phyloP scores from a whole-genome alignment of 1,140 invertebrate genomes.

The Pentalonia nigronervosa region DNA sequence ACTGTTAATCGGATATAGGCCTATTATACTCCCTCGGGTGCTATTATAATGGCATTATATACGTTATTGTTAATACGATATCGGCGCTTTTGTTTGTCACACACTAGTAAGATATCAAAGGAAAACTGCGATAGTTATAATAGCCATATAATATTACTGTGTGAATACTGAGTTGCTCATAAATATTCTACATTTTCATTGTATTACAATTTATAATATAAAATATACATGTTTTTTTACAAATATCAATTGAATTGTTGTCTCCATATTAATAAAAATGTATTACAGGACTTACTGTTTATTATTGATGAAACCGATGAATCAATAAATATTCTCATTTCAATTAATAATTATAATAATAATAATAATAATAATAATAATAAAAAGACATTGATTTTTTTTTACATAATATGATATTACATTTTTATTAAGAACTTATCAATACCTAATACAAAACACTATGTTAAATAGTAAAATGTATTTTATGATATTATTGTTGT shows the following conservation, averaged over 20 bases:
- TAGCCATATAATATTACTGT: slow-evolving; percentile 6
- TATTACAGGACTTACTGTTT: neutral
- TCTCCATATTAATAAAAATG: neutral
- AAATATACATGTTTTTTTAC: neutral
- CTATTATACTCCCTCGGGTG: slow-evolving; percentile 57
- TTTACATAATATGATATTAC: neutral
- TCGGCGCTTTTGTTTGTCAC: slow-evolving; percentile 45
- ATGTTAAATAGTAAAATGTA: too few species aligned
- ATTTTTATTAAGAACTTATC: too few species aligned
- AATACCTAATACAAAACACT: too few species aligned
- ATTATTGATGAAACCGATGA: neutral
- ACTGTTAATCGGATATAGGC: slow-evolving; percentile 53
- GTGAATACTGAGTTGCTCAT: slow-evolving; percentile 30
- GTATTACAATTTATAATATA: too few species aligned
- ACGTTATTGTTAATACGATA: slow-evolving; percentile 56
- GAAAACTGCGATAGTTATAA: neutral
- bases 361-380: neutral
- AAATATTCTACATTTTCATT: slow-evolving; percentile 38
- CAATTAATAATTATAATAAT: neutral
- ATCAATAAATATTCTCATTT: neutral
- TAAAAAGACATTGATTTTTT: neutral
- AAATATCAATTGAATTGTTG: neutral
- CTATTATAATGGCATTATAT: slow-evolving; percentile 57
- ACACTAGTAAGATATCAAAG: slow-evolving; percentile 56
- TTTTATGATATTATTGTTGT: too few species aligned